phyloP scores from a whole-genome alignment of 2,113 vertebrate genomes.

The Myanophis thanlyinensis region DNA sequence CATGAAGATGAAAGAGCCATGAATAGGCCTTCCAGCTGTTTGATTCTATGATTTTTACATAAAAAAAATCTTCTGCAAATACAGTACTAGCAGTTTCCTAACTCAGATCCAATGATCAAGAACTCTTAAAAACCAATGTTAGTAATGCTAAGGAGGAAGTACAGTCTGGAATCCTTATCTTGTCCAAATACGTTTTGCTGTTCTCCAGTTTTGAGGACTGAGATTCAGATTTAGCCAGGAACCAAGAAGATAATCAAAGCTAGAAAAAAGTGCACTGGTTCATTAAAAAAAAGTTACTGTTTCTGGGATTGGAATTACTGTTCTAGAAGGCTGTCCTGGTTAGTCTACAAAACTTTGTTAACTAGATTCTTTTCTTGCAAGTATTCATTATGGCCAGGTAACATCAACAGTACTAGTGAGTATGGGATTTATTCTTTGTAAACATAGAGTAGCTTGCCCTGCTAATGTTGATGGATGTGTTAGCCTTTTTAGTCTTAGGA shows the following conservation, averaged over 20 bases:
- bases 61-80: background rate
- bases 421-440: background rate
- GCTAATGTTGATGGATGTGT: background rate
- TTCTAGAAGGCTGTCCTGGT: background rate
- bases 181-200: background rate
- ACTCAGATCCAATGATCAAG: background rate
- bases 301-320: background rate
- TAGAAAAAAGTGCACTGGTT: background rate
- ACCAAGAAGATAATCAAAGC: background rate
- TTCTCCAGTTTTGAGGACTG: background rate
- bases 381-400: background rate
- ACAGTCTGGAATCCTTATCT: background rate
- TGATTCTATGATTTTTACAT: background rate
- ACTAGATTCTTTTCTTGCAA: background rate
- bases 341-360: background rate
- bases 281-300: background rate
- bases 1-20: background rate
- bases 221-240: background rate
- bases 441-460: background rate
- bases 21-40: background rate
- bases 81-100: background rate
- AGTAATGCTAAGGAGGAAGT: background rate
- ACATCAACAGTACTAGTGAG: background rate
- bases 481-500: background rate
- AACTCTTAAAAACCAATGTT: background rate